A percentile compares a stretch with the other conserved stretches of the same genome.
These are phyloP conservation scores for Xenopus borealis DNA, from an alignment of 2,113 vertebrate species.

Conservation along the genomic window DNA sequence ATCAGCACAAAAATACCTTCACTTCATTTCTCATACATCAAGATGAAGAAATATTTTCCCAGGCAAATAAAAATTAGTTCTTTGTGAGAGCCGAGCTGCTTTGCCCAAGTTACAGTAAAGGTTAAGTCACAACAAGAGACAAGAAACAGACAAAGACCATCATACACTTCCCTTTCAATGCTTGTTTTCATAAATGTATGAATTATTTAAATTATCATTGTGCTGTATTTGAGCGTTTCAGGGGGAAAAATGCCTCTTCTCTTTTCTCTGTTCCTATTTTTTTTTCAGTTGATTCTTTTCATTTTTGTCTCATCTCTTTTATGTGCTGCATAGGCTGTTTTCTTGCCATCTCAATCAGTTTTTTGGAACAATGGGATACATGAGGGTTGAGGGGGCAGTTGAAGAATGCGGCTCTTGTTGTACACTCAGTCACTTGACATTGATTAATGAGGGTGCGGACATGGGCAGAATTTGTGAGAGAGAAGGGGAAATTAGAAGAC, in stretches of 20 bases:
- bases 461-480: slow-evolving; percentile 82
- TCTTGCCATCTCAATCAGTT: slow-evolving; percentile 85
- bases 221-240: slow-evolving; percentile 73
- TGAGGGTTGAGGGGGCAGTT: slow-evolving; percentile 76
- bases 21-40: slow-evolving; percentile 58
- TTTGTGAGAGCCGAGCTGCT: slow-evolving; percentile 72
- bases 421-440: slow-evolving; percentile 74
- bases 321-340: slow-evolving; percentile 80
- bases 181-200: slow-evolving; percentile 86
- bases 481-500: slow-evolving; percentile 73
- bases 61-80: slow-evolving; percentile 76
- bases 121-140: slow-evolving; percentile 88
- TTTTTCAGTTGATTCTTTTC: slow-evolving; percentile 68
- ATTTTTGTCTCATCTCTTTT: slow-evolving; percentile 88
- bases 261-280: slow-evolving; percentile 57
- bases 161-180: slow-evolving; percentile 82
- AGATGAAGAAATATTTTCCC: slow-evolving; percentile 76
- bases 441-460: slow-evolving; percentile 90
- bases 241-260: slow-evolving; percentile 75
- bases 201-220: slow-evolving; percentile 89
- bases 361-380: slow-evolving; percentile 82
- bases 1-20: slow-evolving; percentile 70
- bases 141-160: slow-evolving; percentile 85
- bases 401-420: slow-evolving; percentile 86
- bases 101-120: slow-evolving; percentile 79